Conservation (phyloP, 2,797 vertebrate species). For the Pelochelys cantorii region DNA sequence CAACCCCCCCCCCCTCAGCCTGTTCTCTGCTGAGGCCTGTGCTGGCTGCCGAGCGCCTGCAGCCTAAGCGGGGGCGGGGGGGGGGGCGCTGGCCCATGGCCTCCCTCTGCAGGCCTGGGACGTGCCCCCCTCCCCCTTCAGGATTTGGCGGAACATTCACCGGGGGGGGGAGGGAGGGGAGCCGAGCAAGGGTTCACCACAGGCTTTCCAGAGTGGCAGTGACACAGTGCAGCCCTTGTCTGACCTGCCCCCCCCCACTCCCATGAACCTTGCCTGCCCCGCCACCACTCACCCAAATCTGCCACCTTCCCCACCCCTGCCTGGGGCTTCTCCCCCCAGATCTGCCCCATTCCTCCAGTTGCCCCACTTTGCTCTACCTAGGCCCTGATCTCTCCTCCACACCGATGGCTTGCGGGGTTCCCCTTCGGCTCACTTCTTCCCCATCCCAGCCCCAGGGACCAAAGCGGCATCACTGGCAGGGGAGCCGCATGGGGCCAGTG, state of each 20-base stretch:
- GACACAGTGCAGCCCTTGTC: too few species aligned
- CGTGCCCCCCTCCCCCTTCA: slow-evolving; percentile 1
- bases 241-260: too few species aligned
- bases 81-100: background rate
- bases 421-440: background rate
- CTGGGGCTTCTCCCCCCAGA: too few species aligned
- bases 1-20: background rate
- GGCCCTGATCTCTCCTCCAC: too few species aligned
- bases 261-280: too few species aligned
- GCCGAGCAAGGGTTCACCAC: background rate
- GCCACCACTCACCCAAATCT: too few species aligned
- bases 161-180: background rate
- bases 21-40: background rate
- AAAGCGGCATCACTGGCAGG: background rate
- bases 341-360: too few species aligned
- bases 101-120: background rate
- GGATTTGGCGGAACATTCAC: background rate
- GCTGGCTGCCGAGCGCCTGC: background rate
- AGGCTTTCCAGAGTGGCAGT: background rate
- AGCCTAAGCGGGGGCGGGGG: background rate
- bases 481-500: too few species aligned
- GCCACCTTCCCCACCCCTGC: too few species aligned
- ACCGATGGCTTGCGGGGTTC: too few species aligned
- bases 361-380: too few species aligned
- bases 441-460: background rate